Evolutionary conservation across 2,888 invertebrate genomes (phyloP).

Genomic region (Caenorhabditis uteleia): DNA sequence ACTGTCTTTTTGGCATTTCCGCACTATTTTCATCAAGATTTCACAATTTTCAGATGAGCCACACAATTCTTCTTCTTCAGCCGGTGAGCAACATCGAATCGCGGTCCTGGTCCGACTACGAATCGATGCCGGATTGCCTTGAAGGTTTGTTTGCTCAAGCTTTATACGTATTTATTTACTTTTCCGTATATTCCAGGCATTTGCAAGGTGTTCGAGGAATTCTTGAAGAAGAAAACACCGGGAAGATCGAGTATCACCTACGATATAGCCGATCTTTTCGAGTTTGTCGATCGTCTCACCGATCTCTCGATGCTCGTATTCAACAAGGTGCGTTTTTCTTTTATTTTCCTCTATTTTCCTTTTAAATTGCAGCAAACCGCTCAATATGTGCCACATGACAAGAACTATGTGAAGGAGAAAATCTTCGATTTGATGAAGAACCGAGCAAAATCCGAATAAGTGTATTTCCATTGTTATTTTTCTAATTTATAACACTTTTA

Average conservation of each 20-base stretch:
- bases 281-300: constrained; percentile 93
- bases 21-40: background rate
- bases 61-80: constrained; percentile 94
- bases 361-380: constrained; percentile 72
- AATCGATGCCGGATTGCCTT: constrained; percentile 78
- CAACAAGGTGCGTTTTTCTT: constrained; percentile 35
- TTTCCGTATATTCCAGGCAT: constrained; percentile 76
- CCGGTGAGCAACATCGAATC: constrained; percentile 91
- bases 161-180: background rate
- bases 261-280: constrained; percentile 91
- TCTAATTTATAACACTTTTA: background rate
- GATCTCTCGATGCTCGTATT: constrained; percentile 90
- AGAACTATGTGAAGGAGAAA: constrained; percentile 99
- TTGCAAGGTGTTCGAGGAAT: constrained; percentile 98
- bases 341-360: background rate
- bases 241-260: constrained; percentile 96
- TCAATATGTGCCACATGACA: constrained; percentile 96
- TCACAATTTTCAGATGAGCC: constrained; percentile 70
- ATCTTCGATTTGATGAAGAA: constrained; percentile 79
- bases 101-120: constrained; percentile 96
- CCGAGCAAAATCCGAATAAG: constrained; percentile 19
- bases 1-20: background rate
- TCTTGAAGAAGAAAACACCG: constrained; percentile 91
- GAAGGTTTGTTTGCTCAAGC: constrained; percentile 39
- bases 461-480: constrained; percentile 1